Conservation (phyloP, 2,888 invertebrate species). For the Brassicogethes aeneus region DNA sequence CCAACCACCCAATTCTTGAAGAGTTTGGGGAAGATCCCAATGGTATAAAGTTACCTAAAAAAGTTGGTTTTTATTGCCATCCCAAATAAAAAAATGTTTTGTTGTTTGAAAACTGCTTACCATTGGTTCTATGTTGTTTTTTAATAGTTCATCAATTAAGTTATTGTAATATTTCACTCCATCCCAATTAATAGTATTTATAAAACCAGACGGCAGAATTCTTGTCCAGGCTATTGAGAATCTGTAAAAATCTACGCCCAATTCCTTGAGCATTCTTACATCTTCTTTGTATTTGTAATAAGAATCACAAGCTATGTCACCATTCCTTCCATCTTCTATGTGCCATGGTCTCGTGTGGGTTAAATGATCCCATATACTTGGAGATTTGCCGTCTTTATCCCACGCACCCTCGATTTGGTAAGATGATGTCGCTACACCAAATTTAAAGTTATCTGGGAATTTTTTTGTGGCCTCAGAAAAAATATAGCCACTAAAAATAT, state of each 20-base stretch:
- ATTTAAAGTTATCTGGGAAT: constrained; percentile 14
- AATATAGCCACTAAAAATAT: too few relatives aligned
- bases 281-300: constrained; percentile 16
- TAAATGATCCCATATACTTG: constrained; percentile 13
- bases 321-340: constrained; percentile 9
- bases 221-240: neutral
- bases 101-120: neutral
- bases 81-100: too few relatives aligned
- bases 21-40: neutral
- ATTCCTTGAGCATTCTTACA: constrained; percentile 13
- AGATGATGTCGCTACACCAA: constrained; percentile 16
- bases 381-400: constrained; percentile 13
- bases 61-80: neutral
- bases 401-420: constrained; percentile 19
- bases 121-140: neutral
- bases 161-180: constrained; percentile 1
- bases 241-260: constrained; percentile 15
- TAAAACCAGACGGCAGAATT: constrained; percentile 3
- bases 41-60: neutral
- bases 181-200: neutral
- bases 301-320: constrained; percentile 17
- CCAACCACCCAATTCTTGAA: constrained; percentile 28
- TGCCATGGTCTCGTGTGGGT: constrained; percentile 7
- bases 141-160: neutral
- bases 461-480: too few relatives aligned